Evolutionary conservation across 1,140 invertebrate species (phyloP).

Genomic region (Steinernema khuongi): DNA sequence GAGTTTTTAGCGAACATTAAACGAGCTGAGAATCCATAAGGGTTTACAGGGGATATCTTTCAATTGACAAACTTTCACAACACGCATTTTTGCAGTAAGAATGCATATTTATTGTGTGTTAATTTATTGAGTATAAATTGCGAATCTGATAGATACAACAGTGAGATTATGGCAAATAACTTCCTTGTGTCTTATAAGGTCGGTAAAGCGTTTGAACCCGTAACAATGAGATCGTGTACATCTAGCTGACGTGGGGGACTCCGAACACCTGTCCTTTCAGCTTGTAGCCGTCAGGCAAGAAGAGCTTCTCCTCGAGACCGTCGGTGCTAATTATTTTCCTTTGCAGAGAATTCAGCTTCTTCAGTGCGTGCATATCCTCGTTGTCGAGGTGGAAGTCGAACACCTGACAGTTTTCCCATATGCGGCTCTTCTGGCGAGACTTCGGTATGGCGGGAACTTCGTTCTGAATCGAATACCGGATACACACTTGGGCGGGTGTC

Average conservation of each 20-base stretch:
- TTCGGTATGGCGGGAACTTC: constrained; percentile 59
- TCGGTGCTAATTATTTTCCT: constrained; percentile 56
- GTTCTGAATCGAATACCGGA: constrained; percentile 60
- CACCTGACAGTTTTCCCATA: not conserved
- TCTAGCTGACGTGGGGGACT: constrained; percentile 15
- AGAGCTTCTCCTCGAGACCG: constrained; percentile 58
- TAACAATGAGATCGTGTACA: not conserved
- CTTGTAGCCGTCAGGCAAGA: constrained; percentile 60
- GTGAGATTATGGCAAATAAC: constrained; percentile 4
- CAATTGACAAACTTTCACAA: no score
- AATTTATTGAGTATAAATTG: no score
- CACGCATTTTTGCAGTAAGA: no score
- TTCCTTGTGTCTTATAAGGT: not conserved
- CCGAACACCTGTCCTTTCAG: constrained; percentile 41
- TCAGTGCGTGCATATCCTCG: not conserved
- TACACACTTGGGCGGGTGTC: constrained; percentile 59
- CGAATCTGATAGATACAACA: not conserved
- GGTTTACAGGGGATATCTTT: no score
- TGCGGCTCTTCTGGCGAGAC: not conserved
- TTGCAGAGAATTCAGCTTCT: not conserved
- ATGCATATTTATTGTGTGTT: no score
- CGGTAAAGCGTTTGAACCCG: not conserved
- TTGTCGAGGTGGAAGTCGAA: constrained; percentile 7
- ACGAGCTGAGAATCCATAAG: no score
- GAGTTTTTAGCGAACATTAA: no score